These are phyloP conservation scores for Euclidia mi DNA, from an alignment of 2,888 invertebrate genomes.

Conservation along the genomic window DNA sequence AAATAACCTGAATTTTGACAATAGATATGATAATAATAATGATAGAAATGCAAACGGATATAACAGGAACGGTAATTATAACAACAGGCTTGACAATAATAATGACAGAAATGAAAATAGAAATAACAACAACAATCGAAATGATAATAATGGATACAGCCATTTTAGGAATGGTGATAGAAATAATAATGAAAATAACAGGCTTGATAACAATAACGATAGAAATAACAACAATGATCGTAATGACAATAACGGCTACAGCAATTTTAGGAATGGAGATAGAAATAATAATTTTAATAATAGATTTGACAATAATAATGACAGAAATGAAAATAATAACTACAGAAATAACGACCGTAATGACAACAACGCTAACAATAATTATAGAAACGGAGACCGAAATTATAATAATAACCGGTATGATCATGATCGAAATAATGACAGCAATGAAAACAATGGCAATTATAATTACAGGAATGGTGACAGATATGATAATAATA, in stretches of 20 bases:
- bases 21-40: neutral
- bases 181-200: constrained; percentile 1
- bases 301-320: neutral
- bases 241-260: neutral
- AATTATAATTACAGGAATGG: neutral
- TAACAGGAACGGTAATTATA: too few species aligned
- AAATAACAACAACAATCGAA: neutral
- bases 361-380: neutral
- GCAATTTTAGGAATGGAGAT: neutral
- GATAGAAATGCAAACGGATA: constrained; percentile 3
- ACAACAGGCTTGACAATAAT: neutral
- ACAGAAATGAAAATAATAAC: neutral
- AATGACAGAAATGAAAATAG: constrained; percentile 5
- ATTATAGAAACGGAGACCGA: neutral
- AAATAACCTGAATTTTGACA: neutral
- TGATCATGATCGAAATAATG: neutral
- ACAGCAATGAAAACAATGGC: neutral
- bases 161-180: neutral
- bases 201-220: constrained; percentile 1
- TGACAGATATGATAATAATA: neutral
- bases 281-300: neutral
- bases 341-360: neutral
- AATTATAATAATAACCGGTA: neutral
- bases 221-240: constrained; percentile 3
- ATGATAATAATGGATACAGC: neutral